Percentiles rank a stretch among this genome's conserved stretches.
Conservation (phyloP, 2,797 vertebrate genomes). For the Hyperoplus immaculatus region DNA sequence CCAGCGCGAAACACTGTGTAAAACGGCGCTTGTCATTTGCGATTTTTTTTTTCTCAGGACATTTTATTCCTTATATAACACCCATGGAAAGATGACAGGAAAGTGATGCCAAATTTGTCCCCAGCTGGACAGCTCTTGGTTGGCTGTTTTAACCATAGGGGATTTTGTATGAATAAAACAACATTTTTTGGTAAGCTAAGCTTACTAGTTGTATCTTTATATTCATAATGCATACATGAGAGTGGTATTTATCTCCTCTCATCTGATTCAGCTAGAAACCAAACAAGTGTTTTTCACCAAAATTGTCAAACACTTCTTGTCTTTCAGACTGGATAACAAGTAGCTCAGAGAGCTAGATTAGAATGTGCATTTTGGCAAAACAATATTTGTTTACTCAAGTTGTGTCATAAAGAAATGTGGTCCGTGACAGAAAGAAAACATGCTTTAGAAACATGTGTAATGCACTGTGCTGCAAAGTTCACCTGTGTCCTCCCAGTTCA, state of each 20-base stretch:
- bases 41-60: background rate
- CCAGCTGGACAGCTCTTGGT: background rate
- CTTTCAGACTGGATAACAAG: constrained; percentile 4
- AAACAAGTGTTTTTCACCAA: background rate
- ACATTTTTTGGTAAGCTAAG: background rate
- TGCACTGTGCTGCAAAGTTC: constrained; percentile 7
- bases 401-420: constrained; percentile 6
- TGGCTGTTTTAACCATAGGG: background rate
- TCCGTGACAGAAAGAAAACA: background rate
- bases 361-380: constrained; percentile 26
- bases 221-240: background rate
- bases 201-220: background rate
- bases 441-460: background rate
- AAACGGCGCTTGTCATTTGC: background rate
- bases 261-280: background rate
- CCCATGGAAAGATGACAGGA: background rate
- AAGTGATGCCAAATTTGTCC: background rate
- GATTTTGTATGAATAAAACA: background rate
- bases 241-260: background rate
- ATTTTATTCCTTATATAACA: background rate
- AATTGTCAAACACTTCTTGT: background rate
- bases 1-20: background rate
- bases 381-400: constrained; percentile 15
- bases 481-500: constrained; percentile 22
- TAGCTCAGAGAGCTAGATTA: constrained; percentile 10